These are phyloP conservation scores for Hylia prasina DNA, from an alignment of 2,113 vertebrate species.

Conservation along the genomic window DNA sequence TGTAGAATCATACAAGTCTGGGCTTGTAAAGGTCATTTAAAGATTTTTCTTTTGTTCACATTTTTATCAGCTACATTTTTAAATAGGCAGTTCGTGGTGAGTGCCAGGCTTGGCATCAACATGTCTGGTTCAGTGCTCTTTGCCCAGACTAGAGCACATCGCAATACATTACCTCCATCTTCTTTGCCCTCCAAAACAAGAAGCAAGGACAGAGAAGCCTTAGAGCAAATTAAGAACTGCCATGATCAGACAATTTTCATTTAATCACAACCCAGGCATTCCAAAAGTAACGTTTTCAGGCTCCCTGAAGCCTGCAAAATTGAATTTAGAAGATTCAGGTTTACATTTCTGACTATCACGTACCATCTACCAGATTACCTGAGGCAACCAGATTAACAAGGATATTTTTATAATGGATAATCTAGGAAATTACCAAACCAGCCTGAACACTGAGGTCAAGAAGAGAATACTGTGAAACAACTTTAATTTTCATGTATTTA, in stretches of 20 bases:
- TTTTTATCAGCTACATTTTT: background rate
- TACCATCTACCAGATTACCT: background rate
- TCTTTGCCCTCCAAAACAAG: background rate
- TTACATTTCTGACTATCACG: background rate
- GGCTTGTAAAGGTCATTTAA: background rate
- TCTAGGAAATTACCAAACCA: background rate
- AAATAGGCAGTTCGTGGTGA: background rate
- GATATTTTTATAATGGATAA: conserved; percentile 3
- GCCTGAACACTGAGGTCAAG: background rate
- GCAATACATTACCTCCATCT: background rate
- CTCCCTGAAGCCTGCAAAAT: background rate
- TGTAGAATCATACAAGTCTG: rapidly evolving
- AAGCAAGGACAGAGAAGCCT: background rate
- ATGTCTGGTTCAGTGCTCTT: background rate
- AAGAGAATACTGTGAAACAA: background rate
- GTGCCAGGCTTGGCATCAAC: background rate
- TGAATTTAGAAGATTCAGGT: background rate
- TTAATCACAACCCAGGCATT: background rate
- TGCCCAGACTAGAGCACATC: background rate
- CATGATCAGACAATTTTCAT: background rate
- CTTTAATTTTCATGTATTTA: background rate
- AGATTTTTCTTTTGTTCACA: background rate
- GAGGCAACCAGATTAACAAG: conserved; percentile 10
- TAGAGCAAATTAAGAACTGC: background rate
- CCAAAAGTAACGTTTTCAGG: background rate